phyloP scores from a whole-genome alignment of 2,797 vertebrate species.

The Bryconaethiops microstoma region DNA sequence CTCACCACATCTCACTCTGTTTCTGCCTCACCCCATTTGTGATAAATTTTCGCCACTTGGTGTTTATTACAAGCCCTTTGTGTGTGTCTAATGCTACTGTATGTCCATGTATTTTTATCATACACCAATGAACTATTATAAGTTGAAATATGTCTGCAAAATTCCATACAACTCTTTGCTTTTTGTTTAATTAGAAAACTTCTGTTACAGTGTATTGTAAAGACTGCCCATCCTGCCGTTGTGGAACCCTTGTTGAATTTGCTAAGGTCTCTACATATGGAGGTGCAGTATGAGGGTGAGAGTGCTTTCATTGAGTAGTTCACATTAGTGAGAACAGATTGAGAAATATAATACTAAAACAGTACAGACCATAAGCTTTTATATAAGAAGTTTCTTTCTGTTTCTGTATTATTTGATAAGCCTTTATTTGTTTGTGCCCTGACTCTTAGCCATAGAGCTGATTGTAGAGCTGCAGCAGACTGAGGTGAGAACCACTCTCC shows the following conservation, averaged over 20 bases:
- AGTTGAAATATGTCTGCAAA: not conserved
- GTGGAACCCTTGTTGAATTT: constrained; percentile 72
- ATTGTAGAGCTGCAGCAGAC: constrained; percentile 75
- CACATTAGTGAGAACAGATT: too few species aligned
- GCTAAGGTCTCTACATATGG: constrained; percentile 75
- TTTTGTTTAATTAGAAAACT: not conserved
- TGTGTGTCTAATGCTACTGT: not conserved
- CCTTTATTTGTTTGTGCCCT: constrained; percentile 17
- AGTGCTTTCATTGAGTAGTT: not conserved
- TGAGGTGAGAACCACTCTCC: constrained; percentile 70
- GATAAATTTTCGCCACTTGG: too few species aligned
- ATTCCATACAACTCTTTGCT: not conserved
- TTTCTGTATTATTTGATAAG: not conserved
- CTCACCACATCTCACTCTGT: too few species aligned
- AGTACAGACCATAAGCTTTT: not conserved
- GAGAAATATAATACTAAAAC: too few species aligned
- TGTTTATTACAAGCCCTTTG: too few species aligned
- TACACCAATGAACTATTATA: not conserved
- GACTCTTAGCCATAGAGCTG: constrained; percentile 75
- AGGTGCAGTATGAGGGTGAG: constrained; percentile 83
- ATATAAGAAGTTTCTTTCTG: not conserved
- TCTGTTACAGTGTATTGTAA: constrained; percentile 65
- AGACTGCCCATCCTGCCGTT: constrained; percentile 69
- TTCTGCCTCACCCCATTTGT: too few species aligned
- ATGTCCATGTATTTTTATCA: not conserved